Evolutionary conservation across 2,113 vertebrate genomes (phyloP).

Genomic region (Atherinomorus stipes): DNA sequence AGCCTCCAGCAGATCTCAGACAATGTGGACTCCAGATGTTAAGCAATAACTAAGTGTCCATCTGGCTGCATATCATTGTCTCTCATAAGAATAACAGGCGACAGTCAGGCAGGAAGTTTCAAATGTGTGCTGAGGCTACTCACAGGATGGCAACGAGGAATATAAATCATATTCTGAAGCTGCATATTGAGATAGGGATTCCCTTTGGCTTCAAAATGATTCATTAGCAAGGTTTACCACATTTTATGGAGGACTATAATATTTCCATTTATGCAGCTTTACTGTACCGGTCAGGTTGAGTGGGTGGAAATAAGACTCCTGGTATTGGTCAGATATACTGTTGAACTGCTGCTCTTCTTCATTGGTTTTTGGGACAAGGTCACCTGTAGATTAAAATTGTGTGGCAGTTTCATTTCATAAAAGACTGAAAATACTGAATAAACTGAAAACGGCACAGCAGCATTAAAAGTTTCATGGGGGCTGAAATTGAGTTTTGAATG

Average conservation of each 20-base stretch:
- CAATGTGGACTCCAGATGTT: slow-evolving; percentile 6
- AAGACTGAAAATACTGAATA: neutral
- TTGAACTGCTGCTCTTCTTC: slow-evolving; percentile 81
- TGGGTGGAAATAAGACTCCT: slow-evolving; percentile 90
- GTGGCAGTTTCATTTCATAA: neutral
- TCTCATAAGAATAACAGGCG: slow-evolving; percentile 45
- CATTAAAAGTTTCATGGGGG: slow-evolving; percentile 9
- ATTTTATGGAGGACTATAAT: neutral
- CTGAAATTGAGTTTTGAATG: slow-evolving; percentile 8
- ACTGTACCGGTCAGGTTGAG: slow-evolving; percentile 88
- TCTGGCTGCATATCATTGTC: slow-evolving; percentile 45
- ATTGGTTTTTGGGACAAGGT: slow-evolving; percentile 72
- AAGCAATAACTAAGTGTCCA: slow-evolving; percentile 34
- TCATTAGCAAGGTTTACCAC: slow-evolving; percentile 1
- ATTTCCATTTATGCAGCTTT: slow-evolving; percentile 1
- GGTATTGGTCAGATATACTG: slow-evolving; percentile 87
- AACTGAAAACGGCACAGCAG: neutral
- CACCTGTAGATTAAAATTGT: slow-evolving; percentile 76
- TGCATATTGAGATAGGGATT: slow-evolving; percentile 2
- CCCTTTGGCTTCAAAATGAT: neutral
- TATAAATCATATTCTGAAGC: slow-evolving; percentile 27
- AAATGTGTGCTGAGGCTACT: slow-evolving; percentile 17
- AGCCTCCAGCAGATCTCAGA: slow-evolving; percentile 33
- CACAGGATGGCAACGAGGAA: slow-evolving; percentile 24
- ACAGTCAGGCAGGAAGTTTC: slow-evolving; percentile 39